Evolutionary conservation across 92 coral and sea anemone genomes (phyloP), one percentile per base, ranked within the genome.

Genomic region (Umimayanthus kanabou): DNA sequence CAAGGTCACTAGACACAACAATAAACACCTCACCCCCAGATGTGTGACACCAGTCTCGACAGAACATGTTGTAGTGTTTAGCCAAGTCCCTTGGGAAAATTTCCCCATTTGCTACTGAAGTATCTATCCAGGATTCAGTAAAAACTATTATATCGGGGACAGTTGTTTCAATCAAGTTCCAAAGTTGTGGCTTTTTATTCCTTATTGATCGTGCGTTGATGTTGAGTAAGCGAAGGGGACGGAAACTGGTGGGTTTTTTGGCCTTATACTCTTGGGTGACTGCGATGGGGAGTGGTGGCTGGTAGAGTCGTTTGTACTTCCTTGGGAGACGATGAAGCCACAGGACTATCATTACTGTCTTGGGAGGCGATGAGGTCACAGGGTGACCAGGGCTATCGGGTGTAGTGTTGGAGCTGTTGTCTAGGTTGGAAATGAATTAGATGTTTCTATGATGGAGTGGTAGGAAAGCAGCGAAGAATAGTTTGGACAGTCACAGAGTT

Each of bases 81-180:
- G 81, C 74, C 73, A 87, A 39, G 73, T 82, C 82, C 67, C 76
- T 87, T 87, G 82, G 81, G 40, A 87, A 76, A 73, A 87, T 33
- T 79, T 87, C 90, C 53, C 79, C 72, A 45, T 87, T 84, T 66
- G 79, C 57, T 16, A 79, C 33, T 6, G 87, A 40, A 70, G 70
- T 73, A 25, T 80, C 77, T 80, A 88, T 49, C 87, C 87, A 88
- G 61, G 90, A 80, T 88, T 88, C 90, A 67, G 87, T 88, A 71
- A 39, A 45, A 77, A 77, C 81, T 45, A 18, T 39, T 75, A 39
- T 75, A 39, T 75, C 55, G 57, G 65, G 40, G 58, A 10, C 39
- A 70, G 75, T 47, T 47, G 81, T 77, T 77, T 77, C 65, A 22
- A 77, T 45, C 9, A 77, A 47, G 33, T 77, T 77, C 64, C 81